Evolutionary conservation across 2,113 vertebrate genomes (phyloP), one percentile per base, ranked within the genome.

Genomic region (Neotragus pygmaeus): DNA sequence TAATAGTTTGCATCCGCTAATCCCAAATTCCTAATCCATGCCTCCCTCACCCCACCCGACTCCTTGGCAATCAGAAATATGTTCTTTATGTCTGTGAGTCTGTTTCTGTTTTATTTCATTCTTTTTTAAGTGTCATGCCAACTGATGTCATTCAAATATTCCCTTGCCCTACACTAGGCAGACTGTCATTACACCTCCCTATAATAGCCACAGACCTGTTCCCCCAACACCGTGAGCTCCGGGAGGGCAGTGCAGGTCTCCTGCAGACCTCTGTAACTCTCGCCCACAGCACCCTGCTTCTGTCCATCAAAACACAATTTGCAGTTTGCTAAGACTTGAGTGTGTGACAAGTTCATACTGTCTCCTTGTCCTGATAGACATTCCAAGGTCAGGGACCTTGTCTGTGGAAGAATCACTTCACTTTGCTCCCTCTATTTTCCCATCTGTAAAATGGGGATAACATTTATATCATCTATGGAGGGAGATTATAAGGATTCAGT

Each of bases 1-100:
- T n/a, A n/a, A n/a, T n/a, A n/a, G n/a, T n/a, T n/a, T 53, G 11
- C 11, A n/a, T n/a, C 78, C 1, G 0, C 49, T 51, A 23, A 53
- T 53, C 17, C 78, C 78, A 81, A 14, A 51, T 19, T 81, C 47
- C 49, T 3, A 53, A n/a, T 81, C 30, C 30, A 53, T n/a, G 30
- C 19, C 3, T 51, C 19, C 30, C 30, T 73, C 17, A 51, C 17
- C 30, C 47, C 30, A 13, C 28, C 30, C 19, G 0, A 12, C 30
- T 53, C 49, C 49, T 81, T n/a, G 78, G 30, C 11, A 81, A n/a
- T 10, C 77, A 30, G 28, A 80, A 19, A 30, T 81, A 19, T 81
- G 30, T 53, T n/a, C 49, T 53, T 19, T 53, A 4, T 25, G 78
- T 81, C 49, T 53, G 30, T 53, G 49, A n/a, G 30, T 81, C 33